A percentile compares a stretch with the other conserved stretches of the same genome.
Conservation (phyloP, 2,888 invertebrate genomes). For the Andrena camellia region DNA sequence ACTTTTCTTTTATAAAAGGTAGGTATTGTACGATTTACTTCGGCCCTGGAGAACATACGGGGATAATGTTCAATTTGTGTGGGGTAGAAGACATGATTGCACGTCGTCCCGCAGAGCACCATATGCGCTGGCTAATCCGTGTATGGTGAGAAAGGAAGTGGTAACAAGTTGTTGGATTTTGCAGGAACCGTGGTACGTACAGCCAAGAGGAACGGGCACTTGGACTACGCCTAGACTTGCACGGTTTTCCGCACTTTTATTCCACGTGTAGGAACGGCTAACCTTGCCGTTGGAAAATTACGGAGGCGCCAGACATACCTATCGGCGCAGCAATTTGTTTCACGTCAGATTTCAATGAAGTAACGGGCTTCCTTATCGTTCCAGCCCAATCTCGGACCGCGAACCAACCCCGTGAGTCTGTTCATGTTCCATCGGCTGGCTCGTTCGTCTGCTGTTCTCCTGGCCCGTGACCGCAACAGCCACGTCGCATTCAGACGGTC, state of each 20-base stretch:
- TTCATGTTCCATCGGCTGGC: constrained; percentile 10
- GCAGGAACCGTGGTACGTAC: not conserved
- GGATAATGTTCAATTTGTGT: not conserved
- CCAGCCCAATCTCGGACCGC: constrained; percentile 57
- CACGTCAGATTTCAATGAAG: constrained; percentile 77
- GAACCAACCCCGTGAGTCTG: constrained; percentile 8
- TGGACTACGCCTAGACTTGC: not conserved
- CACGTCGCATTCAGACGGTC: constrained; percentile 40
- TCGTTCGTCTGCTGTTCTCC: constrained; percentile 35
- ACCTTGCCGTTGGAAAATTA: constrained; percentile 3
- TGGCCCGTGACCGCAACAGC: constrained; percentile 30
- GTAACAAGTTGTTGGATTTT: not conserved
- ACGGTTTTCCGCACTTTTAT: not conserved
- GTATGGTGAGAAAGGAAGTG: not conserved
- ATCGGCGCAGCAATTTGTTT: constrained; percentile 73
- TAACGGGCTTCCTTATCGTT: constrained; percentile 72
- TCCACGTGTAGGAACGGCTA: not conserved
- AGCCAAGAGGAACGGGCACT: not conserved
- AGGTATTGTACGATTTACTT: not conserved
- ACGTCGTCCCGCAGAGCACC: not conserved
- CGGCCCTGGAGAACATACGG: not conserved
- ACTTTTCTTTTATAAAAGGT: not conserved
- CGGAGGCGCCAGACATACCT: constrained; percentile 39
- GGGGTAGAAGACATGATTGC: not conserved
- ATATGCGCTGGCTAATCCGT: not conserved